Percentiles rank a stretch among this genome's conserved stretches.
Conservation (phyloP, 2,113 vertebrate genomes). For the Oncorhynchus keta region DNA sequence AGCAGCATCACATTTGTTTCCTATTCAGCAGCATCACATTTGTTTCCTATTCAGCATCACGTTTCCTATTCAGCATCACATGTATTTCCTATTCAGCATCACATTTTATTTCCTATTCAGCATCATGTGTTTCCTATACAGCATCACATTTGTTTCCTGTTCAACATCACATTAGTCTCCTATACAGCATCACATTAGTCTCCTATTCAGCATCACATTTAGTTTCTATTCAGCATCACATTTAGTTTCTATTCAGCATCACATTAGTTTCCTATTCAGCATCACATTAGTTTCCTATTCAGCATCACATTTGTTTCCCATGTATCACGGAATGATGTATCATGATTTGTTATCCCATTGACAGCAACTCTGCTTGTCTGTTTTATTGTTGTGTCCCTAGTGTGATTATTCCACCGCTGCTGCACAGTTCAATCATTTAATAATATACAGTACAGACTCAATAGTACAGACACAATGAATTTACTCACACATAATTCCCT, state of each 20-base stretch:
- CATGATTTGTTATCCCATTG: conserved; percentile 33
- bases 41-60: conserved; percentile 41
- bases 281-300: conserved; percentile 36
- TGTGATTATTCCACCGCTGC: conserved; percentile 42
- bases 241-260: neutral
- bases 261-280: conserved; percentile 17
- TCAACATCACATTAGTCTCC: too few relatives aligned
- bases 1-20: too few relatives aligned
- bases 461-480: conserved; percentile 42
- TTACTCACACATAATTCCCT: conserved; percentile 19
- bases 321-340: conserved; percentile 26
- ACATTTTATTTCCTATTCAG: too few relatives aligned
- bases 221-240: conserved; percentile 12
- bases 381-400: conserved; percentile 24
- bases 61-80: conserved; percentile 10
- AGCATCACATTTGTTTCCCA: conserved; percentile 35
- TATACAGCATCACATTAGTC: conserved; percentile 41
- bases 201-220: neutral
- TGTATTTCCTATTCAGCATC: neutral
- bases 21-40: too few relatives aligned
- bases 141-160: too few relatives aligned
- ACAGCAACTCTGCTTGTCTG: conserved; percentile 33
- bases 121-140: too few relatives aligned
- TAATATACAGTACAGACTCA: conserved; percentile 6
- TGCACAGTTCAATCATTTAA: conserved; percentile 43